phyloP scores from a whole-genome alignment of 2,113 vertebrate genomes.

The Python bivittatus region DNA sequence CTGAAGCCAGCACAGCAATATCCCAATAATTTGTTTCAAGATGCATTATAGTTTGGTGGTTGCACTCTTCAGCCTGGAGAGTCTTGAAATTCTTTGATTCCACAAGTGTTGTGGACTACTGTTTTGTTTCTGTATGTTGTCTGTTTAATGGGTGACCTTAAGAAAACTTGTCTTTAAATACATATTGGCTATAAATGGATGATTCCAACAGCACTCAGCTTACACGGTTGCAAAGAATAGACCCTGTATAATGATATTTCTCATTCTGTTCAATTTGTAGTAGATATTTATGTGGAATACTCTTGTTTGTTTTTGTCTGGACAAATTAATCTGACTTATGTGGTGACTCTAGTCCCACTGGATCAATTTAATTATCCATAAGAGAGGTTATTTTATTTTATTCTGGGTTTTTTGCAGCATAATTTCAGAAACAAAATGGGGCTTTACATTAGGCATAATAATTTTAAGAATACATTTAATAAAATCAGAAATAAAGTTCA shows the following conservation, averaged over 20 bases:
- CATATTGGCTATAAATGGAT: slow-evolving; percentile 65
- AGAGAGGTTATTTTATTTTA: slow-evolving; percentile 60
- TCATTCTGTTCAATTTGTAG: slow-evolving; percentile 56
- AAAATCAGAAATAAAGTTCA: slow-evolving; percentile 41
- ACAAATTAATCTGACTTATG: slow-evolving; percentile 15
- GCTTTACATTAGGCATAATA: slow-evolving; percentile 42
- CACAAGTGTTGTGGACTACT: slow-evolving; percentile 39
- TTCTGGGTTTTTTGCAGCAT: slow-evolving; percentile 20
- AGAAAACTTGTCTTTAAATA: slow-evolving; percentile 61
- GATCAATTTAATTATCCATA: slow-evolving; percentile 66
- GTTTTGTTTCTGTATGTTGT: slow-evolving; percentile 62
- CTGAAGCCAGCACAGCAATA: background rate
- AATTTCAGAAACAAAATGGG: slow-evolving; percentile 49
- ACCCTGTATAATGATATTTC: slow-evolving; percentile 52
- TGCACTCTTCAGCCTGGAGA: background rate
- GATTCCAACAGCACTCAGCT: slow-evolving; percentile 65
- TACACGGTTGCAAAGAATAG: slow-evolving; percentile 54
- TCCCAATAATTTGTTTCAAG: slow-evolving; percentile 14
- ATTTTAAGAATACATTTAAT: slow-evolving; percentile 49
- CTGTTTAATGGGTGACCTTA: slow-evolving; percentile 53
- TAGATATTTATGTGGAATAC: slow-evolving; percentile 44
- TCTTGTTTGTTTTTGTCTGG: slow-evolving; percentile 41
- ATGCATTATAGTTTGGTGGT: background rate
- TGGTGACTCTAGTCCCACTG: slow-evolving; percentile 45
- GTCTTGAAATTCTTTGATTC: slow-evolving; percentile 40